These are phyloP conservation scores for Microtus ochrogaster DNA, from an alignment of 2,113 vertebrate genomes.

Conservation along the genomic window DNA sequence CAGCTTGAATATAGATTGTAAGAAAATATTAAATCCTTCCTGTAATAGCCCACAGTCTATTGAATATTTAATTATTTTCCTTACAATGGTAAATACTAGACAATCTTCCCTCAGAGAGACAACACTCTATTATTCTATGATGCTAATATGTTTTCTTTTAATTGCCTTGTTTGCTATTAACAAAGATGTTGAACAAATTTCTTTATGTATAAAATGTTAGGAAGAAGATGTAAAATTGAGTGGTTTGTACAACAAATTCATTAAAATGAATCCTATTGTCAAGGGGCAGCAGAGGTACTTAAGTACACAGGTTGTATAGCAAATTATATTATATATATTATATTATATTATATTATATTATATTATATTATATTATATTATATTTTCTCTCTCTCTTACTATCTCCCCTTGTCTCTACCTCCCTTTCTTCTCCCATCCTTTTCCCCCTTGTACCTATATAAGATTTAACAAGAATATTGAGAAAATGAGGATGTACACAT, in stretches of 20 bases:
- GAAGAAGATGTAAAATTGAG: background rate
- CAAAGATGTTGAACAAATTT: background rate
- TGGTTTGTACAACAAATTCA: background rate
- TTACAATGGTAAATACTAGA: slow-evolving; percentile 39
- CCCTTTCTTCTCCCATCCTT: too few relatives aligned
- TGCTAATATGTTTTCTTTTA: slow-evolving; percentile 39
- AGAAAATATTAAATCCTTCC: slow-evolving; percentile 33
- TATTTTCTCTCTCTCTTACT: too few relatives aligned
- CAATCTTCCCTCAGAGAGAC: background rate
- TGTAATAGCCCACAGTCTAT: background rate
- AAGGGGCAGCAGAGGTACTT: background rate
- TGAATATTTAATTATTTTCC: slow-evolving; percentile 65
- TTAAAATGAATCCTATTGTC: background rate
- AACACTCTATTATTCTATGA: background rate
- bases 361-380: too few relatives aligned
- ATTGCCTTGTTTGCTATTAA: slow-evolving; percentile 25
- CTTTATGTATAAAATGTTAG: slow-evolving; percentile 17
- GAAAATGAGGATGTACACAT: background rate
- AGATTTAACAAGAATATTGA: background rate
- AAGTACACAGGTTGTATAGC: background rate
- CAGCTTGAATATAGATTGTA: slow-evolving; percentile 44
- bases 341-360: too few relatives aligned
- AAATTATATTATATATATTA: too few relatives aligned
- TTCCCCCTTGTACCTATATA: background rate
- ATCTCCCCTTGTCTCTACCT: too few relatives aligned